phyloP scores from a whole-genome alignment of 2,888 invertebrate genomes.

The Axea sp. region DNA sequence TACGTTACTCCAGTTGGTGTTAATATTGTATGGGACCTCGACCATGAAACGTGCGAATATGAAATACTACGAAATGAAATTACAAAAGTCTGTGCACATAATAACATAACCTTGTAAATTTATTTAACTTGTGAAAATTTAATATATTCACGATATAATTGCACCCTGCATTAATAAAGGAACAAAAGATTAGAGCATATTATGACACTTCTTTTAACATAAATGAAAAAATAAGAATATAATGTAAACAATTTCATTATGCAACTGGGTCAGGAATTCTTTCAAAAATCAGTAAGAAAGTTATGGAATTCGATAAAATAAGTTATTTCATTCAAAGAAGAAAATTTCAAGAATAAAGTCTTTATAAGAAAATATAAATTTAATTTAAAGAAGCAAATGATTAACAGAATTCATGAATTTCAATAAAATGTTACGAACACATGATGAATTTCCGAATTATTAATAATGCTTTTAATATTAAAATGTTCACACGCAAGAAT shows the following conservation, averaged over 20 bases:
- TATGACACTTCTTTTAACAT: neutral
- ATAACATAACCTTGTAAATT: constrained; percentile 20
- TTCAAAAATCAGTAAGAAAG: too few relatives aligned
- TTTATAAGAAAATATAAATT: too few relatives aligned
- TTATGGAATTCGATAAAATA: too few relatives aligned
- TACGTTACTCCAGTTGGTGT: constrained; percentile 68
- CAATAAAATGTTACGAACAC: too few relatives aligned
- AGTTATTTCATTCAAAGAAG: too few relatives aligned
- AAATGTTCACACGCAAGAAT: too few relatives aligned
- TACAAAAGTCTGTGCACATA: constrained; percentile 34
- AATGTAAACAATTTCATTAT: neutral
- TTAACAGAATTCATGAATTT: too few relatives aligned
- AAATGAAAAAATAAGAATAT: neutral
- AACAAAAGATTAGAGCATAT: constrained; percentile 3
- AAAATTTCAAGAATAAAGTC: too few relatives aligned
- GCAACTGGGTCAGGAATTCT: too few relatives aligned
- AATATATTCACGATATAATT: neutral
- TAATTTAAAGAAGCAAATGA: too few relatives aligned
- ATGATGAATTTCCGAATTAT: too few relatives aligned
- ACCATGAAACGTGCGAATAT: constrained; percentile 51
- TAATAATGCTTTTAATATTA: too few relatives aligned
- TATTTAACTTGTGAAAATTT: constrained; percentile 37
- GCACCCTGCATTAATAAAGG: constrained; percentile 17
- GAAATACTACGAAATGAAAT: constrained; percentile 54
- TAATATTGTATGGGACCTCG: constrained; percentile 69